Base-by-base conservation (phyloP, 2,888 invertebrate genomes). In the Diaprepes abbreviatus region DNA sequence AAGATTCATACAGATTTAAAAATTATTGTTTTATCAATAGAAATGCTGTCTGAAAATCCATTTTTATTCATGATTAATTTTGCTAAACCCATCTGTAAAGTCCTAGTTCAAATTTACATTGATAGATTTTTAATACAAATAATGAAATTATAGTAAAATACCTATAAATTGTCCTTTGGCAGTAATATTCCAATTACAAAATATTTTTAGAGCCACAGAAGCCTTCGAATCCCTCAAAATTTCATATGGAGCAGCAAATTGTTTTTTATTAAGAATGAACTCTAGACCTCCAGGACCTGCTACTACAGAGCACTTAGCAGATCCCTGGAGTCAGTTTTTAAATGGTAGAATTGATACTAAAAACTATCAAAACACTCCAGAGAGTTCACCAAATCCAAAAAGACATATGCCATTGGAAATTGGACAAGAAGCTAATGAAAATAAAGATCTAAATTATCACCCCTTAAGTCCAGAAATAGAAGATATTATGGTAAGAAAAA, bases 191-290 rank as follows among this genome's bases (percentile, higher is more conserved):
- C n/a, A n/a, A n/a, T n/a, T n/a, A n/a, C n/a, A 10, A 33, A 9
- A 10, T 2, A n/a, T 45, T 45, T 45, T 21, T 9, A 96, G 96
- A 82, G 95, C 96, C 60, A 93, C 93, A 80, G 88, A 91, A 74
- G 87, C 92, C 64, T 96, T 93, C 85, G 93, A 94, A 78, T 89
- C 90, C 73, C 88, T 98, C 82, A 95, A 96, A 85, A 90, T 92
- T 58, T 91, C 92, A 10, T 98, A 95, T 86, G 97, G 97, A 9
- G 88, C 90, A 35, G 89, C 90, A 77, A 92, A 93, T 81, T 97
- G 97, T 83, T 96, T 97, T 82, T 87, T 98, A 78, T 86, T 98
- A 66, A 90, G 92, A 82, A 92, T 97, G 73, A 98, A 98, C 85
- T 97, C 97, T 0, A 88, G 91, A 76, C 88, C 87, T 55, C 87